Base-by-base conservation (phyloP, 2,888 invertebrate species). In the Spatulosminthurus flaviceps region DNA sequence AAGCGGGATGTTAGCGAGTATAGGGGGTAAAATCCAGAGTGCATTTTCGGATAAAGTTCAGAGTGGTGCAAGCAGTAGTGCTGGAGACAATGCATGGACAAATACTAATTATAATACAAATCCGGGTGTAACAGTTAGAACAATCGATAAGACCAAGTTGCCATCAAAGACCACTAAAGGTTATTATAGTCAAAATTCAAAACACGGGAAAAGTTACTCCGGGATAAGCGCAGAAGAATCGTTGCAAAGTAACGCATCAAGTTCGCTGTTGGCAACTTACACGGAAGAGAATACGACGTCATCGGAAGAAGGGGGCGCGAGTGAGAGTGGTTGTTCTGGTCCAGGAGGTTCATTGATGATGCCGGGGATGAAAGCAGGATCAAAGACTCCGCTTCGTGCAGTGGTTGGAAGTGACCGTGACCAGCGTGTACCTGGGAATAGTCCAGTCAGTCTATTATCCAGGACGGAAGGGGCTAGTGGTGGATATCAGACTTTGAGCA, bases 61-160 rank as follows among this genome's bases (percentile, higher is more conserved):
- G 41, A 29, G 28, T 72, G 77, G 83, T 82, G 81, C 81, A 66
- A 82, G 81, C 75, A 82, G 76, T 64, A 64, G 64, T 51, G 66
- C n/a, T 19, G 60, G 80, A 64, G 80, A 80, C 73, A 82, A 79
- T 67, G 74, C 77, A 41, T 79, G 82, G 81, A 82, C 82, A 79
- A 82, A 81, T 83, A 81, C 82, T 67, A 82, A 78, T 74, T 82
- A 82, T 78, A 83, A 82, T 77, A 61, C 82, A 71, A 82, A 64
- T 64, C 26, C 64, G 64, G 64, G 81, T 81, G 83, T 83, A 74
- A 75, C 82, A 61, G 81, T 81, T 51, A 82, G 82, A 81, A 80
- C 81, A 75, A 79, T 81, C 69, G 83, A 82, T 64, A 78, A 81
- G 78, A 81, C 82, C 67, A 76, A 82, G 77, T 80, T 81, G 80